A percentile compares a stretch with the other conserved stretches of the same genome.
phyloP scores from a whole-genome alignment of 2,113 vertebrate species.

The Lepisosteus osseus region DNA sequence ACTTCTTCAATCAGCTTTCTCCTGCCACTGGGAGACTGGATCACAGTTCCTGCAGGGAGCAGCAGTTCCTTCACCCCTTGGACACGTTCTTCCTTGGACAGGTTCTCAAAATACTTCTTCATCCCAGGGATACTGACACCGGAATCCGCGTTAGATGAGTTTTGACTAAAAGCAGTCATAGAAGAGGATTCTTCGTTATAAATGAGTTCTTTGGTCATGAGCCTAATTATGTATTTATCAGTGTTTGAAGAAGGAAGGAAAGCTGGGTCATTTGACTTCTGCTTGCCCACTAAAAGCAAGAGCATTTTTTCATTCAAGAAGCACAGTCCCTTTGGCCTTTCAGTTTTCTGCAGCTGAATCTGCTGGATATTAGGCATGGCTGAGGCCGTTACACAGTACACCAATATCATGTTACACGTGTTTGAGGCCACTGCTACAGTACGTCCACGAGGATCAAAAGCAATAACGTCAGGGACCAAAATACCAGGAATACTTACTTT shows the following conservation, averaged over 20 bases:
- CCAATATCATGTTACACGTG: conserved; percentile 77
- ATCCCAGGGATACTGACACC: conserved; percentile 52
- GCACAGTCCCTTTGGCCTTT: conserved; percentile 88
- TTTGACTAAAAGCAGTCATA: conserved; percentile 31
- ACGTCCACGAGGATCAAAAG: conserved; percentile 74
- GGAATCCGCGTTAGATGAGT: conserved; percentile 33
- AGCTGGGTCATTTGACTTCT: conserved; percentile 75
- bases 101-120: conserved; percentile 70
- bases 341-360: conserved; percentile 80
- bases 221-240: conserved; percentile 76
- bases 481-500: conserved; percentile 90
- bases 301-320: conserved; percentile 83
- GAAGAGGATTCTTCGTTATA: conserved; percentile 51
- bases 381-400: conserved; percentile 78
- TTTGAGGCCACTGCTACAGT: conserved; percentile 87
- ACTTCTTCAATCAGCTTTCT: conserved; percentile 81
- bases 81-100: conserved; percentile 47
- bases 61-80: conserved; percentile 66
- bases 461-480: conserved; percentile 87
- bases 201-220: conserved; percentile 72
- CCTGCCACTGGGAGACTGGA: conserved; percentile 58
- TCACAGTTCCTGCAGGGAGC: conserved; percentile 59
- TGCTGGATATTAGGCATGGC: conserved; percentile 83
- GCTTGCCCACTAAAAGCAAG: conserved; percentile 83
- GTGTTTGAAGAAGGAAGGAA: conserved; percentile 89